Conservation (phyloP, 2,113 vertebrate species). For the Hippoglossus stenolepis region DNA sequence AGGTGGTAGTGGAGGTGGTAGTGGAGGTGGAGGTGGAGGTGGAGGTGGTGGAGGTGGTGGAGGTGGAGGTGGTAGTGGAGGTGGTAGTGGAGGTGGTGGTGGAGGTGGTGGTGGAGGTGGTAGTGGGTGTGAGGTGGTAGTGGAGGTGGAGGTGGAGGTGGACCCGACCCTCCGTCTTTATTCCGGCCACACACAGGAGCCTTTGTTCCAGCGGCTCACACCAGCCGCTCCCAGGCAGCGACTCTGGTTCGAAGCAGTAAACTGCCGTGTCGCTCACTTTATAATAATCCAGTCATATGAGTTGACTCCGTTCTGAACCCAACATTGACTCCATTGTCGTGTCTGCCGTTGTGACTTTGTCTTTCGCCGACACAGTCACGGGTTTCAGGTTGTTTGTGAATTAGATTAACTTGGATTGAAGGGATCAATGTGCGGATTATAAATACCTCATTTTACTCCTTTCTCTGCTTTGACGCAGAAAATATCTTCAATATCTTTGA, state of each 20-base stretch:
- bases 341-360: conserved; percentile 43
- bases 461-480: background rate
- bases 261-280: conserved; percentile 23
- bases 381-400: conserved; percentile 14
- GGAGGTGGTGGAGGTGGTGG: too few relatives aligned
- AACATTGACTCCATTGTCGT: conserved; percentile 52
- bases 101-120: too few relatives aligned
- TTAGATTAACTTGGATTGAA: conserved; percentile 39
- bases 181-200: conserved; percentile 3
- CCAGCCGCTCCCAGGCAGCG: background rate
- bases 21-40: too few relatives aligned
- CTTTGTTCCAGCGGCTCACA: conserved; percentile 41
- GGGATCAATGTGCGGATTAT: conserved; percentile 30
- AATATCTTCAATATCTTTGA: background rate
- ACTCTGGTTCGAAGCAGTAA: background rate
- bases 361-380: background rate
- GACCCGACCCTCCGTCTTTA: background rate
- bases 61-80: too few relatives aligned
- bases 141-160: background rate
- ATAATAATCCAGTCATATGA: conserved; percentile 64
- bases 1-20: too few relatives aligned
- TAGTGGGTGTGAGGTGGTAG: too few relatives aligned
- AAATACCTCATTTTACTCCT: background rate
- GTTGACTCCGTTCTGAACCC: conserved; percentile 33
- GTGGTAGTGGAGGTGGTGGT: too few relatives aligned